Percentiles rank a stretch among this genome's conserved stretches.
Evolutionary conservation across 2,797 vertebrate genomes (phyloP).

Genomic region (Melanotaenia trifasciata): DNA sequence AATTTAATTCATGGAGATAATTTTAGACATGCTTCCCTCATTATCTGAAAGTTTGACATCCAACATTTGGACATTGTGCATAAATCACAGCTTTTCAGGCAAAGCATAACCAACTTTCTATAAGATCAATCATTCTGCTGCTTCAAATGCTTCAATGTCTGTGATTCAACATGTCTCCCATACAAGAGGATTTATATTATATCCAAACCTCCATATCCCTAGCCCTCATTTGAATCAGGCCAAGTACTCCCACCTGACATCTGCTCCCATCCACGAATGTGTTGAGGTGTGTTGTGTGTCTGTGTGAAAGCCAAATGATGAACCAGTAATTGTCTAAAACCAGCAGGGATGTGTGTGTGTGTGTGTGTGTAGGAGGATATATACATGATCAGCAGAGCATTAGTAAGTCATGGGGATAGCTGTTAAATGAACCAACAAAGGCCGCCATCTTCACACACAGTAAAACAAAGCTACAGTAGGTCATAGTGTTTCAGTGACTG

Average conservation of each 20-base stretch:
- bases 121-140: neutral
- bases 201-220: slow-evolving; percentile 6
- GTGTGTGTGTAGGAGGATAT: slow-evolving; percentile 14
- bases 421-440: slow-evolving; percentile 39
- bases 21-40: neutral
- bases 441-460: neutral
- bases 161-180: neutral
- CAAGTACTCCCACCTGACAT: slow-evolving; percentile 70
- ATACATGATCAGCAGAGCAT: slow-evolving; percentile 50
- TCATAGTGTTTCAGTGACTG: neutral
- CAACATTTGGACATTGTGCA: neutral
- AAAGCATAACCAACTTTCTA: neutral
- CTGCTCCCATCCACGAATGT: slow-evolving; percentile 44
- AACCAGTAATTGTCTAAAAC: slow-evolving; percentile 46
- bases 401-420: slow-evolving; percentile 34
- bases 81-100: neutral
- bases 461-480: neutral
- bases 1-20: neutral
- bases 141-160: neutral
- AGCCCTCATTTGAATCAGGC: slow-evolving; percentile 41
- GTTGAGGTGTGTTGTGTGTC: slow-evolving; percentile 10
- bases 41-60: neutral
- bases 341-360: slow-evolving; percentile 13
- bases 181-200: slow-evolving; percentile 16
- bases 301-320: slow-evolving; percentile 20